A percentile compares a stretch with the other conserved stretches of the same genome.
Conservation (phyloP, 1,140 invertebrate species). For the Ceratitis capitata region DNA sequence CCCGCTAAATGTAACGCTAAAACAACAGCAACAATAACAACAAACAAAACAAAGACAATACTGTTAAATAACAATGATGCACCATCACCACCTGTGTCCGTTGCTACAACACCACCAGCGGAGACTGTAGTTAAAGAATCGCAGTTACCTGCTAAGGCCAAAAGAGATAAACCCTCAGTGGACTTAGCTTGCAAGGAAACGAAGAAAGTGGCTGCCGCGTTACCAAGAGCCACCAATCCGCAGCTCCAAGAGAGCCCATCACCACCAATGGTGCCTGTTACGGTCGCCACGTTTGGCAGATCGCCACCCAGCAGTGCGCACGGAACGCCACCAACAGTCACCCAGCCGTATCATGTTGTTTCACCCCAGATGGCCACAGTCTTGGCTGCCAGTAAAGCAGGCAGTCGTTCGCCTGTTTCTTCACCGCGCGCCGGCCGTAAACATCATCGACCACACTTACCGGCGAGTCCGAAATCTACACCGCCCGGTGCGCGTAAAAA, state of each 20-base stretch:
- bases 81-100: slow-evolving; percentile 1
- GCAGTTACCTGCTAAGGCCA: no score
- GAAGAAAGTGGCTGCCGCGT: neutral
- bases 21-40: slow-evolving; percentile 35
- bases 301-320: neutral
- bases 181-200: no score
- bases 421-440: slow-evolving; percentile 57
- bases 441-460: slow-evolving; percentile 52
- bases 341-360: slow-evolving; percentile 53
- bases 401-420: slow-evolving; percentile 56
- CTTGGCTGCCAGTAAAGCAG: slow-evolving; percentile 55
- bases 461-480: slow-evolving; percentile 59
- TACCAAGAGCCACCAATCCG: neutral
- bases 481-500: slow-evolving; percentile 58
- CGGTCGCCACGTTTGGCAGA: neutral
- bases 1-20: slow-evolving; percentile 8
- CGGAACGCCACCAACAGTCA: neutral
- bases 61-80: neutral
- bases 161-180: no score
- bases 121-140: neutral
- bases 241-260: neutral
- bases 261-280: neutral
- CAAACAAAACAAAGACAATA: slow-evolving; percentile 25
- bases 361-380: slow-evolving; percentile 59
- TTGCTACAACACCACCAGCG: neutral